Conservation (phyloP, 2,888 invertebrate species). For the Ferrisia virgata region DNA sequence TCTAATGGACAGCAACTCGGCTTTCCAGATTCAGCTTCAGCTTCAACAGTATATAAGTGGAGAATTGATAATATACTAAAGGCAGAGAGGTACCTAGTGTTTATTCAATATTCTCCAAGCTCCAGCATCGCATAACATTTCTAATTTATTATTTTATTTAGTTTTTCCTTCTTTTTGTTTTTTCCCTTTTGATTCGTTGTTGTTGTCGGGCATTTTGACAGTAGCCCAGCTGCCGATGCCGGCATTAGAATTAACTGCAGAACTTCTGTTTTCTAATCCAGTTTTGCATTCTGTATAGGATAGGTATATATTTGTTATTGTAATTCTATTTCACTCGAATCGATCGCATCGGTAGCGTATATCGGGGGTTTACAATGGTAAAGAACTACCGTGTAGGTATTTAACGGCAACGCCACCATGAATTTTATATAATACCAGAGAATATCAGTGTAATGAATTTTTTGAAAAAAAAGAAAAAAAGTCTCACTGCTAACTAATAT, state of each 20-base stretch:
- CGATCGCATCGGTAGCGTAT: background rate
- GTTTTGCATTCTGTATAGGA: background rate
- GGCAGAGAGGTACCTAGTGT: too few relatives aligned
- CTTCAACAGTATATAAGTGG: background rate
- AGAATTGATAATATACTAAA: slow-evolving; percentile 38
- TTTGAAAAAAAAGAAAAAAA: too few relatives aligned
- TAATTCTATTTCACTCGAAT: background rate
- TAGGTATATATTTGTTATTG: background rate
- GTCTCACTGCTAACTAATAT: too few relatives aligned
- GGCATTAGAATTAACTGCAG: slow-evolving; percentile 35
- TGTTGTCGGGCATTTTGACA: slow-evolving; percentile 44
- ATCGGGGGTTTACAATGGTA: background rate
- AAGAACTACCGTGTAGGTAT: too few relatives aligned
- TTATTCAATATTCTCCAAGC: slow-evolving; percentile 41
- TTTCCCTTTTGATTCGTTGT: slow-evolving; percentile 30
- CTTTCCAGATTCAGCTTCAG: slow-evolving; percentile 24
- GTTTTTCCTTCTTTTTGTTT: background rate
- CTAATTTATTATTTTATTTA: slow-evolving; percentile 41
- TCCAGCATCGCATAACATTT: slow-evolving; percentile 34
- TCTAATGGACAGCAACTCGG: slow-evolving; percentile 24
- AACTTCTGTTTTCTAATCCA: slow-evolving; percentile 41
- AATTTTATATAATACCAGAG: too few relatives aligned
- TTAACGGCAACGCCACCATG: too few relatives aligned
- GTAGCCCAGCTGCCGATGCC: slow-evolving; percentile 37
- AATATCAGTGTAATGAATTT: too few relatives aligned